Conservation (phyloP, 2,888 invertebrate species). For the Pyrrhia umbra region DNA sequence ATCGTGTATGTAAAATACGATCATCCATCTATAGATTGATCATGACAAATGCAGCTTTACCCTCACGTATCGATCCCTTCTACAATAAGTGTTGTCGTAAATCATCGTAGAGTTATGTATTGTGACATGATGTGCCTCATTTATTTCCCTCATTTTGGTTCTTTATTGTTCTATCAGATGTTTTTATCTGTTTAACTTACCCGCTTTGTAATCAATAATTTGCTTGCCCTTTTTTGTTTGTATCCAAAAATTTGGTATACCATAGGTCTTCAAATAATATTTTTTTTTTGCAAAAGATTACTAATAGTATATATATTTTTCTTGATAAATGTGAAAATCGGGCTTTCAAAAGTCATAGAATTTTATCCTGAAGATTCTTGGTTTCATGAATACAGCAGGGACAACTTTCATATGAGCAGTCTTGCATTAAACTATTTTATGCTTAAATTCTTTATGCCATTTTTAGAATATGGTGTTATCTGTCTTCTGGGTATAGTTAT, state of each 20-base stretch:
- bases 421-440: constrained; percentile 15
- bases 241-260: background rate
- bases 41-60: background rate
- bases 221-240: background rate
- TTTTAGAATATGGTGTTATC: constrained; percentile 45
- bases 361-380: background rate
- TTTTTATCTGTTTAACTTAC: background rate
- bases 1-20: background rate
- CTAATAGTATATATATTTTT: too few species aligned
- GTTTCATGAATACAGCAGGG: background rate
- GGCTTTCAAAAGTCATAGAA: too few species aligned
- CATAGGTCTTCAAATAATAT: too few species aligned
- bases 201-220: too few species aligned
- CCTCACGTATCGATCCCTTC: background rate
- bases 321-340: too few species aligned
- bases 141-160: constrained; percentile 26
- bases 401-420: background rate
- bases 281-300: too few species aligned
- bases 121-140: constrained; percentile 38
- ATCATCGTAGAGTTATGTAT: constrained; percentile 39
- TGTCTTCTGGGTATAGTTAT: constrained; percentile 57
- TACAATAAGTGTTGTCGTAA: constrained; percentile 32
- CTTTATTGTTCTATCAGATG: background rate
- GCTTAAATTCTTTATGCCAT: constrained; percentile 21
- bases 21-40: background rate